phyloP scores from a whole-genome alignment of 1,140 invertebrate genomes.

The Hesperophylax magnus region DNA sequence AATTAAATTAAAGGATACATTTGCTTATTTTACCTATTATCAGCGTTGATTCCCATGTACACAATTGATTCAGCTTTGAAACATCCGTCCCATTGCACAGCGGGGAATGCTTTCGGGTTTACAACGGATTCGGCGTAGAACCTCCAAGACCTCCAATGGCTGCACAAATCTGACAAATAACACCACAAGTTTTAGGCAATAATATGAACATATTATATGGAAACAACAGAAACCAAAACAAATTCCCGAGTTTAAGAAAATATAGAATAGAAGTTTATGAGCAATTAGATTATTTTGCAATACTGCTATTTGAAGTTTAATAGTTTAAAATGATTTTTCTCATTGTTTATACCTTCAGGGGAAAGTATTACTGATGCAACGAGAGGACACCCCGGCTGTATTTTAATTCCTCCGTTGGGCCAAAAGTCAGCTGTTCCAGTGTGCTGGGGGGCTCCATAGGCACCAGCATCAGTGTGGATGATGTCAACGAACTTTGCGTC shows the following conservation, averaged over 20 bases:
- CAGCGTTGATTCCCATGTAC: slow-evolving; percentile 64
- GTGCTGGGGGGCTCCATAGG: slow-evolving; percentile 67
- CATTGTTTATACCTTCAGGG: not conserved
- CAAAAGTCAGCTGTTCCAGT: slow-evolving; percentile 76
- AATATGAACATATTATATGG: slow-evolving; percentile 4
- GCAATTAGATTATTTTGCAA: not conserved
- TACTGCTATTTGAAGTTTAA: not conserved
- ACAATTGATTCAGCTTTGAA: slow-evolving; percentile 39
- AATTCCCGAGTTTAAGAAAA: slow-evolving; percentile 42
- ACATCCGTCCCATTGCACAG: slow-evolving; percentile 60
- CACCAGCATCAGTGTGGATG: slow-evolving; percentile 70
- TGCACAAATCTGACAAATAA: slow-evolving; percentile 73
- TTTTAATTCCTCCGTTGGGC: slow-evolving; percentile 73
- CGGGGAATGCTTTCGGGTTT: slow-evolving; percentile 65
- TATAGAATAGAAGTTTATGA: not conserved
- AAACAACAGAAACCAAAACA: not conserved
- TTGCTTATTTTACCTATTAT: slow-evolving; percentile 58
- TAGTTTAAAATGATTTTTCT: not conserved
- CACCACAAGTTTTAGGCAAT: not conserved
- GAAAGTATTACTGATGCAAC: not conserved
- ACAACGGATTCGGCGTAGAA: slow-evolving; percentile 74
- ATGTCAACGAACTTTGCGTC: slow-evolving; percentile 72
- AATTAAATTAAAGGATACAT: not conserved
- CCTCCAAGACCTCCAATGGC: slow-evolving; percentile 76
- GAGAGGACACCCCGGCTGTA: slow-evolving; percentile 76